A percentile compares a stretch with the other conserved stretches of the same genome.
phyloP scores from a whole-genome alignment of 2,888 invertebrate species.

The Caenorhabditis plicata region DNA sequence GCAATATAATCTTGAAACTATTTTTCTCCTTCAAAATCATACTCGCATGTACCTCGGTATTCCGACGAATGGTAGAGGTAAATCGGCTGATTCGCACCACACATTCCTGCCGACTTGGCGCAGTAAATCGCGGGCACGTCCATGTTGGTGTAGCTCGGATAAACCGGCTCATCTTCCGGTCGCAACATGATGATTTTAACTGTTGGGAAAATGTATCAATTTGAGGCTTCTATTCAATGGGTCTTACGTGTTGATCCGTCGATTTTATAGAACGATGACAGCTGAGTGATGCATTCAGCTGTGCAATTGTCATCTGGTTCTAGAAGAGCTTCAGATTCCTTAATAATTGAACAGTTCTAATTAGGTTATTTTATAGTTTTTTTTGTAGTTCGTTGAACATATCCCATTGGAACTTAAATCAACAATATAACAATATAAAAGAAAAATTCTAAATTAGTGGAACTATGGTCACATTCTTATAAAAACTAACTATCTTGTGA shows the following conservation, averaged over 20 bases:
- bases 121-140: constrained; percentile 22
- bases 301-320: too few relatives aligned
- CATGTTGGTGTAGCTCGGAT: constrained; percentile 18
- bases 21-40: too few relatives aligned
- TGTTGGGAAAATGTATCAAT: too few relatives aligned
- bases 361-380: too few relatives aligned
- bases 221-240: neutral
- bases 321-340: too few relatives aligned
- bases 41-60: neutral
- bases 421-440: too few relatives aligned
- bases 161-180: constrained; percentile 18
- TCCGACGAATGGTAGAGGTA: constrained; percentile 29
- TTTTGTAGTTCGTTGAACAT: too few relatives aligned
- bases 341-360: too few relatives aligned
- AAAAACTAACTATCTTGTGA: too few relatives aligned
- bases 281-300: constrained; percentile 14
- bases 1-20: constrained; percentile 19
- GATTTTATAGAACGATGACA: constrained; percentile 16
- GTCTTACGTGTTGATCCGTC: constrained; percentile 12
- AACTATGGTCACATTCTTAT: too few relatives aligned
- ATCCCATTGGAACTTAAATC: too few relatives aligned
- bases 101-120: constrained; percentile 25
- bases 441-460: too few relatives aligned
- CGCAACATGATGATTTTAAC: constrained; percentile 28
- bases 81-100: constrained; percentile 34